Percentiles rank a stretch among this genome's conserved stretches.
phyloP scores from a whole-genome alignment of 2,113 vertebrate genomes.

The Epinephelus moara region DNA sequence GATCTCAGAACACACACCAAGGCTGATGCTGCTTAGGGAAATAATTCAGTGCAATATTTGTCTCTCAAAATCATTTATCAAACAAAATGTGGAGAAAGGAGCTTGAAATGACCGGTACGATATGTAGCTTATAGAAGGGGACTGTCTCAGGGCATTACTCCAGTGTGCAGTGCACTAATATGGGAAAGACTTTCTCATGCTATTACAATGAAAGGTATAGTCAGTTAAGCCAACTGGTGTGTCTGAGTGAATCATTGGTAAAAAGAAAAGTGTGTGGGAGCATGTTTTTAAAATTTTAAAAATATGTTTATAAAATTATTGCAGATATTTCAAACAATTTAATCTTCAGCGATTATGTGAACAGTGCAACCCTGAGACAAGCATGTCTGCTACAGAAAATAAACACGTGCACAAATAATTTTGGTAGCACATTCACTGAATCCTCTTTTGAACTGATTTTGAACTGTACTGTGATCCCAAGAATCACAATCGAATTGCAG shows the following conservation, averaged over 20 bases:
- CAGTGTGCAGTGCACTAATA: not conserved
- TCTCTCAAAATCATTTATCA: not conserved
- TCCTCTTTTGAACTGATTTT: not conserved
- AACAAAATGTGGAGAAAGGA: not conserved
- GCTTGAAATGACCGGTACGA: not conserved
- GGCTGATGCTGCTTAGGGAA: not conserved
- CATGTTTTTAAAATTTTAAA: not conserved
- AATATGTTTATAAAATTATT: not conserved
- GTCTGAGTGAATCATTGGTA: not conserved
- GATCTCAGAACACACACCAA: not conserved
- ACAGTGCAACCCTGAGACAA: not conserved
- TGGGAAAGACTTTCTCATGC: not conserved
- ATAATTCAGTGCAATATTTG: not conserved
- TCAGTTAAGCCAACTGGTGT: not conserved
- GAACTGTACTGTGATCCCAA: not conserved
- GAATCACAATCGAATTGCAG: not conserved
- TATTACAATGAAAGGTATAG: not conserved
- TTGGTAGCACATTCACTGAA: not conserved
- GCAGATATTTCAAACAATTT: not conserved
- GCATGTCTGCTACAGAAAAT: not conserved
- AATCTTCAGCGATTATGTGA: not conserved
- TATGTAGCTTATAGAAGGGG: not conserved
- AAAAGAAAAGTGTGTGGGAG: not conserved
- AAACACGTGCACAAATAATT: not conserved
- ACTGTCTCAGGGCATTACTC: not conserved